Conservation (phyloP, 2,113 vertebrate species). For the human region DNA sequence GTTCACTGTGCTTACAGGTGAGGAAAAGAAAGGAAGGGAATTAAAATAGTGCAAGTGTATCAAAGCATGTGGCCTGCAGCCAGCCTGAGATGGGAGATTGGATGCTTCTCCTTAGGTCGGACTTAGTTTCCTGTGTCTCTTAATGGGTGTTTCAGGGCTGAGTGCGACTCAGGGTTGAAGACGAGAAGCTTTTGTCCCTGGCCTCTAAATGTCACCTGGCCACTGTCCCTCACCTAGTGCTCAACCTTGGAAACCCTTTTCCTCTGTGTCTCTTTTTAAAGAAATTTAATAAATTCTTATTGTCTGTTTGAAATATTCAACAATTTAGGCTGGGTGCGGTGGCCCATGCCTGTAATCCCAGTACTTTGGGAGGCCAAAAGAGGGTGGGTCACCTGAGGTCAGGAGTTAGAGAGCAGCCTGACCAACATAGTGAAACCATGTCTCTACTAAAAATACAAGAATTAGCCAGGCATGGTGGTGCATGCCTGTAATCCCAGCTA, state of each 20-base stretch:
- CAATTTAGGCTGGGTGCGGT: not conserved
- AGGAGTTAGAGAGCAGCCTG: not conserved
- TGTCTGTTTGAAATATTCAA: not conserved
- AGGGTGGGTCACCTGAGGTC: not conserved
- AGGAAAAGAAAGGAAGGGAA: not conserved
- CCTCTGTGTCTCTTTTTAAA: not conserved
- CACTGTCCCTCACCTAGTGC: not conserved
- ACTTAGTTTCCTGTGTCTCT: not conserved
- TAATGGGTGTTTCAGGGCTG: rapidly evolving
- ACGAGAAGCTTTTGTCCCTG: not conserved
- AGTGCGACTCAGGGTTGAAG: not conserved
- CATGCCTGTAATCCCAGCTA: not conserved
- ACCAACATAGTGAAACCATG: not conserved
- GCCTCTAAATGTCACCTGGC: not conserved
- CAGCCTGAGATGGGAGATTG: not conserved
- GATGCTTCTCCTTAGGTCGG: not conserved
- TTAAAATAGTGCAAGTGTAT: no score
- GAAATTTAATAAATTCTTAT: not conserved
- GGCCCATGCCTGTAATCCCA: not conserved
- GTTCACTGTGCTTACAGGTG: not conserved
- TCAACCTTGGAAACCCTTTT: not conserved
- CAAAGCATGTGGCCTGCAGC: not conserved
- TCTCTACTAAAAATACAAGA: not conserved
- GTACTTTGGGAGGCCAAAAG: not conserved
- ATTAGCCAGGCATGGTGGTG: not conserved